These are phyloP conservation scores for Apamea monoglypha DNA, from an alignment of 2,888 invertebrate species.

Conservation along the genomic window DNA sequence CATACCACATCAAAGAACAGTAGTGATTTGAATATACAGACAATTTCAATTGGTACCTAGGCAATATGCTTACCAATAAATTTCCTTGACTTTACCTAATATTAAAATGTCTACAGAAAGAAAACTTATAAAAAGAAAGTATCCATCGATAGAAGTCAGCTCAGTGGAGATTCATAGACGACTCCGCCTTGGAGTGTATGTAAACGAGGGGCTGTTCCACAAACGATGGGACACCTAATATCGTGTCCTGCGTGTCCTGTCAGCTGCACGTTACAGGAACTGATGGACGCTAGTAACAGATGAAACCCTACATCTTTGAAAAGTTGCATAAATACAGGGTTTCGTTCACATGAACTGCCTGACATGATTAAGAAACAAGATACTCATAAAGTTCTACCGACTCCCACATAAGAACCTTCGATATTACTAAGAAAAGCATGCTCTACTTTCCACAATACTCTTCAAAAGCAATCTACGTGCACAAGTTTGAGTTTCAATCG, in stretches of 20 bases:
- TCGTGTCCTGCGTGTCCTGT: no score
- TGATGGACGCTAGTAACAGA: not conserved
- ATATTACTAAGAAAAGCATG: conserved; percentile 45
- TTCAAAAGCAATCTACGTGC: conserved; percentile 53
- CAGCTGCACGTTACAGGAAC: no score
- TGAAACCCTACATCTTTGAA: conserved; percentile 3
- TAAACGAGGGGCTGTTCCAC: no score
- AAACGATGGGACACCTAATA: no score
- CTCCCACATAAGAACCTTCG: conserved; percentile 7
- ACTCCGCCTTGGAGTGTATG: no score
- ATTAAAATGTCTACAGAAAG: not conserved
- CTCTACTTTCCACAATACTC: conserved; percentile 29
- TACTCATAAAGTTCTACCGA: conserved; percentile 16
- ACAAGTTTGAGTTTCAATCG: conserved; percentile 46
- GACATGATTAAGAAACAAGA: conserved; percentile 31
- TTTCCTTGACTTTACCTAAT: not conserved
- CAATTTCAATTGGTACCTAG: not conserved
- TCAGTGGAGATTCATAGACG: not conserved
- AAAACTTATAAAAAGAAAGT: not conserved
- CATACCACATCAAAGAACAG: not conserved
- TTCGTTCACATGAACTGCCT: conserved; percentile 9
- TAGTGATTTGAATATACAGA: not conserved
- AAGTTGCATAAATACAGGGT: not conserved
- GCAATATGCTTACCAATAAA: not conserved
- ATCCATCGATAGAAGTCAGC: not conserved